Base-by-base conservation (phyloP, 2,797 vertebrate species). In the Myripristis jacobus region DNA sequence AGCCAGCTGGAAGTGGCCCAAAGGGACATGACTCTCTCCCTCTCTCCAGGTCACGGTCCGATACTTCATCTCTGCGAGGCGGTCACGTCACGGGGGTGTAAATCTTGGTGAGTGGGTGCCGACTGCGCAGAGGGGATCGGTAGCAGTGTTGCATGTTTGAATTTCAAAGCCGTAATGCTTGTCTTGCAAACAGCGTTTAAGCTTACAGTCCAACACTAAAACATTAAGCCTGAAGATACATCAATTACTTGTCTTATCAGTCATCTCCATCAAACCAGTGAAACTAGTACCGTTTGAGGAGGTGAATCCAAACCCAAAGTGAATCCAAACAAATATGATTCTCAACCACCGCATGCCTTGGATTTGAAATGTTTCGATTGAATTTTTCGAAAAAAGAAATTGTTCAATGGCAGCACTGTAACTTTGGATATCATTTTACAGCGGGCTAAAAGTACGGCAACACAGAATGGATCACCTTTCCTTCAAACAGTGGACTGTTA, bases 11-110 rank as follows among this genome's bases (percentile, higher is more conserved):
- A 87, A 87, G 73, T 76, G 79, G 74, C 50, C 75, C 53, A 70
- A 27, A 7, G 86, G 75, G 70, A 77, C 38, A n/a, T 36, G 53
- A 82, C 81, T 77, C 71, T 84, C 77, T 84, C 77, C 36, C 66
- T 77, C 58, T 77, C 50, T 71, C 8, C 3, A 65, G 75, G 55
- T 63, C 57, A 65, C 21, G 31, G 67, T 62, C 60, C 73, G 75
- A 62, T 47, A 66, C 75, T 47, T 9, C 56, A 46, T 52, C 70
- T 75, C 38, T 27, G 31, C 46, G 43, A 53, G 41, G 22, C 15
- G 53, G 46, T 74, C 72, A 27, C 27, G 19, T 52, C 66, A 50
- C 0, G 21, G n/a, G 38, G 10, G 72, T 73, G 47, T 75, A 69
- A 69, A 67, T 79, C 31, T 65, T 46, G 44, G 59, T 6, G 24